Base-by-base conservation (phyloP, 2,113 vertebrate species). In the Bombycilla garrulus region DNA sequence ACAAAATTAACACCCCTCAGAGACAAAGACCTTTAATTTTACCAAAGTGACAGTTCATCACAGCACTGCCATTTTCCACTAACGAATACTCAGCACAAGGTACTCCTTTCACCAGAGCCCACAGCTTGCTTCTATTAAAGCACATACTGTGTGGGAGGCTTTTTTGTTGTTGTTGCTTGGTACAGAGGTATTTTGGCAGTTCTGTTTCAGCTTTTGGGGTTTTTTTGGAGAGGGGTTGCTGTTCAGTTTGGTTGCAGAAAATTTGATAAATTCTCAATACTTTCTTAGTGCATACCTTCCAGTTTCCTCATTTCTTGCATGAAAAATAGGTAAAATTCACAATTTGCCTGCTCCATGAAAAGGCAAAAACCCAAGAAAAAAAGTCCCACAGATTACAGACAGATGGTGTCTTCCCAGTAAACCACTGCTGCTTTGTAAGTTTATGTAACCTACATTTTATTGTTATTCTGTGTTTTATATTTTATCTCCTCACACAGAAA, bases 401-500 rank as follows among this genome's bases (percentile, higher is more conserved):
- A 80, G 26, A 69, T 38, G 54, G 12, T 20, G 76, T 33, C 40
- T 57, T 72, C 31, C 61, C 54, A 21, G 21, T 50, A 61, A 19
- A 56, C 12, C 31, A 71, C 21, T 35, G 12, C 44, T 87, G 28
- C 19, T 85, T 51, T 23, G 0, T 13, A 57, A 61, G 3, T 61
- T 90, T 40, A 40, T 11, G 12, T 5, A 80, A 47, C 3, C 31
- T 9, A 40, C 0, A 56, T 33, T 62, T 88, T 50, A 40, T n/a
- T 81, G 26, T 18, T 73, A 50, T 45, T 65, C 42, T 1, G 0
- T 1, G 1, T 9, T 7, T 6, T 11, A 5, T 50, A 50, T 56
- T 76, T 72, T 42, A n/a, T 22, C 11, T 82, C 33, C 48, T 57
- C 18, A 77, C 6, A 73, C 1, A 66, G 33, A 31, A 72, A 54